Conservation (phyloP, 92 coral and sea anemone genomes). For the Actinernus sp. region DNA sequence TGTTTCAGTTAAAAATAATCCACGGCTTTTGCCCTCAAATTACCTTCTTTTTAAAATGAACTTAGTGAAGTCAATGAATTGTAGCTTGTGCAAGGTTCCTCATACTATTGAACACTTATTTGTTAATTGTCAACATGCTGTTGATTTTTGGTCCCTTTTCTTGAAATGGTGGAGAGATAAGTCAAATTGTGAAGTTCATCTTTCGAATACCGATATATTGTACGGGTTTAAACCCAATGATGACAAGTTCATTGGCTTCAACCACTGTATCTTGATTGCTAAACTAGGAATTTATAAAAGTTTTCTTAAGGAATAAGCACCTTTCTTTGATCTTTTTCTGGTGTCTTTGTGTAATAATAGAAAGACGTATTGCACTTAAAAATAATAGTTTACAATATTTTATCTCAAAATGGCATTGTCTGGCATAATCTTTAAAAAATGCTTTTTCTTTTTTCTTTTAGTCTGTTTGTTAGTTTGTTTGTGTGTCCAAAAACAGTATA, state of each 20-base stretch:
- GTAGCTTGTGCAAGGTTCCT: constrained; percentile 8
- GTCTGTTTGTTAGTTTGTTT: too few species aligned
- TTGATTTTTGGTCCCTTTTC: constrained; percentile 1
- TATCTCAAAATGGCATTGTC: too few species aligned
- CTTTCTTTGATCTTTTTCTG: too few species aligned
- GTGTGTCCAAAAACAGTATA: too few species aligned
- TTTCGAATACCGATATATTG: background rate
- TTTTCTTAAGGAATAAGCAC: too few species aligned
- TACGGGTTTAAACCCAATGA: background rate
- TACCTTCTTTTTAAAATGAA: constrained; percentile 1
- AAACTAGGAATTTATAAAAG: too few species aligned
- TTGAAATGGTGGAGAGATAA: constrained; percentile 11
- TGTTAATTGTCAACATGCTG: background rate
- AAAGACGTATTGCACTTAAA: too few species aligned
- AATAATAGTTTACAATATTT: too few species aligned
- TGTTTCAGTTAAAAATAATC: background rate
- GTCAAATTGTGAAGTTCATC: background rate
- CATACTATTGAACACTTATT: background rate
- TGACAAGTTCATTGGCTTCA: background rate
- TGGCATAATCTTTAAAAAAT: too few species aligned
- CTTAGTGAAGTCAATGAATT: background rate
- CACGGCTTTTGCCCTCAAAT: constrained; percentile 3
- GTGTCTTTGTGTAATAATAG: too few species aligned
- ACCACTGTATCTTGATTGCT: too few species aligned
- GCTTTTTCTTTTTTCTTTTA: too few species aligned